Conservation (phyloP, 1,140 invertebrate species). For the Ctenoplectra terminalis region DNA sequence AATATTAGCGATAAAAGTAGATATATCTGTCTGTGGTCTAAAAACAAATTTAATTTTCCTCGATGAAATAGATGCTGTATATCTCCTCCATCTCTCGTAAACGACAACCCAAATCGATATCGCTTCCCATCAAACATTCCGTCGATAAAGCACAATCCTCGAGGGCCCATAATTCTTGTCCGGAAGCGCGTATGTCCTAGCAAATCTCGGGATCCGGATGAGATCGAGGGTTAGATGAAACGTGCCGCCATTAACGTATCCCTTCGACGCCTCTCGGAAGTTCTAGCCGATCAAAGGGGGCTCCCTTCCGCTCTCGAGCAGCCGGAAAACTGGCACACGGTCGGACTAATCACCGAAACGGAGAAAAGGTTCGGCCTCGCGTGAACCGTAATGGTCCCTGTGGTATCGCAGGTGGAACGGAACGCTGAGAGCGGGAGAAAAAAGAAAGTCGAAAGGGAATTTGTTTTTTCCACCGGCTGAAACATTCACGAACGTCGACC, state of each 20-base stretch:
- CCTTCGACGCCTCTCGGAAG: constrained; percentile 54
- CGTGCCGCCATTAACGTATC: constrained; percentile 29
- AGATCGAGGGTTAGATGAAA: constrained; percentile 46
- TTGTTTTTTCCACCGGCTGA: constrained; percentile 61
- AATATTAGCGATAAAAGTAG: too few species aligned
- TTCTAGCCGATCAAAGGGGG: constrained; percentile 40
- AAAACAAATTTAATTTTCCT: not conserved
- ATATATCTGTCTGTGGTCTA: too few species aligned
- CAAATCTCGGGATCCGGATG: constrained; percentile 43
- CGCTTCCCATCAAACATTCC: not conserved
- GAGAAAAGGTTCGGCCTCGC: not conserved
- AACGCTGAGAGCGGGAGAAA: not conserved
- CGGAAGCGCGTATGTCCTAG: constrained; percentile 30
- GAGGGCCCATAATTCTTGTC: constrained; percentile 38
- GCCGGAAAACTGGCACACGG: constrained; percentile 61
- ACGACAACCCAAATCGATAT: constrained; percentile 12
- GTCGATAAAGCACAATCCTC: constrained; percentile 13
- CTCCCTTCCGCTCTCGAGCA: constrained; percentile 8
- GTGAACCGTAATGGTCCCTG: constrained; percentile 20
- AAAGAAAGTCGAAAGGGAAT: constrained; percentile 21
- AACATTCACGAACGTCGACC: constrained; percentile 66
- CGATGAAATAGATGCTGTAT: not conserved
- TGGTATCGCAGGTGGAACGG: constrained; percentile 10
- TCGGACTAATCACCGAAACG: constrained; percentile 63
- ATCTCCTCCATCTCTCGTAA: not conserved